Base-by-base conservation (phyloP, 2,797 vertebrate genomes). In the Garrulus glandarius region DNA sequence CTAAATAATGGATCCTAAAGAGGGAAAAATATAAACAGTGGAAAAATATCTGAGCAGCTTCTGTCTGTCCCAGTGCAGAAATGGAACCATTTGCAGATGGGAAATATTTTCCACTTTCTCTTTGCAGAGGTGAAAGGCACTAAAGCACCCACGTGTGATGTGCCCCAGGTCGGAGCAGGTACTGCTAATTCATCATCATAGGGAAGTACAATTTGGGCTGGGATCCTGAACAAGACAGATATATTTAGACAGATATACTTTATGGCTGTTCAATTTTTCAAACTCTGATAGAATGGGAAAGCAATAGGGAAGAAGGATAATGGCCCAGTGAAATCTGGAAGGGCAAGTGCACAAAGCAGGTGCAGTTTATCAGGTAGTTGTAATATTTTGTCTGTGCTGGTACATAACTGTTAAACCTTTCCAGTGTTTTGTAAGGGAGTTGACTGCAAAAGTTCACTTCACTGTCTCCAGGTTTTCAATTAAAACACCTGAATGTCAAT, bases 131-230 rank as follows among this genome's bases (percentile, higher is more conserved):
- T 50, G 20, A 36, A 50, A 71, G 61, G 41, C 19, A 76, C 64
- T 39, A 26, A 64, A 37, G 50, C 49, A 34, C 5, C 8, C 39
- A 24, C 0, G 1, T 30, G 64, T 2, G 2, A 18, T 2, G 4
- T 36, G 69, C 32, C 17, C 75, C 52, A 41, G 44, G 41, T 46
- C 46, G 37, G 37, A 74, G 64, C 17, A 65, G 22, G 37, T n/a
- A 37, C 22, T 46, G 41, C 24, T 10, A 37, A 74, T 78, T 47
- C 53, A 77, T 53, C 30, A 52, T 43, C 57, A 50, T 0, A 21
- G 19, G 26, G 19, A 67, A 83, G 49, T 22, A 22, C 13, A 55
- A 10, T 52, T 67, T 50, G 56, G 78, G 81, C 77, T 15, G 47
- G 57, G 72, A 88, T 72, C 49, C 39, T 15, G 6, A 77, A 68